A percentile compares a stretch with the other conserved stretches of the same genome.
These are phyloP conservation scores for Lepilemur ruficaudatus DNA, from an alignment of 2,797 vertebrate species.

Conservation along the genomic window DNA sequence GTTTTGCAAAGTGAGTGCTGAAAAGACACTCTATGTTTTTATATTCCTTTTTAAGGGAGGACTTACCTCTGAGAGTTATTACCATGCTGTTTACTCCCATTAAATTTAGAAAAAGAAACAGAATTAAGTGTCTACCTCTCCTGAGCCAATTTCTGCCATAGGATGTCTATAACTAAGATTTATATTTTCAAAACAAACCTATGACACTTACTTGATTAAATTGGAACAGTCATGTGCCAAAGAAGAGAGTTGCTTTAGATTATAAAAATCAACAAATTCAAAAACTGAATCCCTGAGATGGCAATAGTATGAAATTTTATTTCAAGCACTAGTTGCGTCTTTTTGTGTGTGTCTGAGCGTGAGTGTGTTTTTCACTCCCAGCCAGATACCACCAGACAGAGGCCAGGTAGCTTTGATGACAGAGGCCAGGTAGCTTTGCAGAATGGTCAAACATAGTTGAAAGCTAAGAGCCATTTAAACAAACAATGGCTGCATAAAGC, in stretches of 20 bases:
- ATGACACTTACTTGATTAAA: constrained; percentile 9
- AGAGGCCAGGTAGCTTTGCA: constrained; percentile 20
- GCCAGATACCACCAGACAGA: background rate
- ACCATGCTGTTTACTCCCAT: constrained; percentile 5
- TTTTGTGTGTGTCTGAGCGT: background rate
- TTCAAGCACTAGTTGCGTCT: background rate
- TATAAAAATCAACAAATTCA: constrained; percentile 44
- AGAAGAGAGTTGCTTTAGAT: background rate
- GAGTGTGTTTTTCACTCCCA: background rate
- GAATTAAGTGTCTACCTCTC: background rate
- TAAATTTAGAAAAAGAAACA: constrained; percentile 20
- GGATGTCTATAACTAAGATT: constrained; percentile 20
- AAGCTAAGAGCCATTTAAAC: constrained; percentile 50
- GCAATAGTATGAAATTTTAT: constrained; percentile 30
- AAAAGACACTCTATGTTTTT: background rate
- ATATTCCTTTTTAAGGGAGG: background rate
- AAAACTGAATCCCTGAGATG: background rate
- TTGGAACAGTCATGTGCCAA: background rate
- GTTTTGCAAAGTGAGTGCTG: background rate
- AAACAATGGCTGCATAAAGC: background rate
- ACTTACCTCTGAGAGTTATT: constrained; percentile 10
- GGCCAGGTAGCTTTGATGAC: constrained; percentile 14
- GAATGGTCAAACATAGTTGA: constrained; percentile 18
- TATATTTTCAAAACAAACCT: constrained; percentile 47
- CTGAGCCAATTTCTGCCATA: background rate